Base-by-base conservation (phyloP, 1,140 invertebrate species). In the Magallana ariakensis region DNA sequence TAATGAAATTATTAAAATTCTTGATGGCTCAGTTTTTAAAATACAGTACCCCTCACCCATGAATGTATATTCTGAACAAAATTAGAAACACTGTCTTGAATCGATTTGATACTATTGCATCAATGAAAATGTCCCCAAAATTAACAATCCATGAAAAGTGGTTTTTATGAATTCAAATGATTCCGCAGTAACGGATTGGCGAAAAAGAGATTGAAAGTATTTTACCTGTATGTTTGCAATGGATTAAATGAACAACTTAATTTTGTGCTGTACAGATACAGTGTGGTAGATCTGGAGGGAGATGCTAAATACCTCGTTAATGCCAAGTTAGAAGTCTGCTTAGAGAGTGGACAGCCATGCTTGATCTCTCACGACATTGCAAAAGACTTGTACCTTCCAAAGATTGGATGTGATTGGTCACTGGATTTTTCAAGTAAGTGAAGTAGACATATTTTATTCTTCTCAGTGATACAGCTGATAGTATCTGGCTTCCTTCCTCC, bases 231-330 rank as follows among this genome's bases (percentile, higher is more conserved):
- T 15, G n/a, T 62, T 62, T 62, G n/a, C 3, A 16, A 16, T 16
- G 60, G 19, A 16, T 16, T 15, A 8, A 8, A 16, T 46, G 33
- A 46, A 46, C 33, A 46, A 0, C 19, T 62, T 16, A 8, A 22
- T 54, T n/a, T 54, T 56, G 57, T 81, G n/a, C 60, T 60, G 54
- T 56, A 0, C 9, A 87, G 86, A 26, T 87, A 80, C 13, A 87
- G 55, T 22, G 83, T 87, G 26, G 83, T 80, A 16, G 62, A 84
- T 26, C 75, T 87, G 13, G 60, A 13, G 22, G 83, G 66, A 4
- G 81, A 87, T 56, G 53, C 56, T 62, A 87, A 84, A 57, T 87
- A 87, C 60, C 15, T 87, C 8, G 22, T 87, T 19, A 66, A 87
- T 56, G 9, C 84, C 11, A 57, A 84, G 16, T 80, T 87, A 58